Conservation (phyloP, 2,113 vertebrate genomes). For the Pelusios castaneus region DNA sequence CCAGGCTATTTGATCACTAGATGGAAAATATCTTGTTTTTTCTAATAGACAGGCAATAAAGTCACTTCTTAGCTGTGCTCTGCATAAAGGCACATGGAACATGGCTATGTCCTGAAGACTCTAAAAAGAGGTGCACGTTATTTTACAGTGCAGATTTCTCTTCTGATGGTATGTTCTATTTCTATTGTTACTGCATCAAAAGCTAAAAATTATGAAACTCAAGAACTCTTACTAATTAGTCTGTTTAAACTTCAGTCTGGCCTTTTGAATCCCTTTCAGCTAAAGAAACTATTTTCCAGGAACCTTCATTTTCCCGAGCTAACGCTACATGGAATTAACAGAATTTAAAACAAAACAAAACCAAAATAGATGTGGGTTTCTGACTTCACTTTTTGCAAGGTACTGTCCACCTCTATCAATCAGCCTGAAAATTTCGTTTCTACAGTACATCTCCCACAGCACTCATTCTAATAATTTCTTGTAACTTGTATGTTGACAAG, state of each 20-base stretch:
- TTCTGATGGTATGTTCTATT: not conserved
- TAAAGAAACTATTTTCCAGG: constrained; percentile 17
- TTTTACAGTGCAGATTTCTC: not conserved
- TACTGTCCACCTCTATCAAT: constrained; percentile 26
- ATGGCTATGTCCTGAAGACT: not conserved
- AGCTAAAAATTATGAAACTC: not conserved
- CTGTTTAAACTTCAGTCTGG: not conserved
- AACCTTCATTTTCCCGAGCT: not conserved
- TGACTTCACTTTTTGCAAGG: not conserved
- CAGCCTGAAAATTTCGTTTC: not conserved
- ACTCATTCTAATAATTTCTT: not conserved
- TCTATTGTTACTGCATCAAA: not conserved
- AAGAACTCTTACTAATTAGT: accelerated
- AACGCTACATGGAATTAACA: constrained; percentile 12
- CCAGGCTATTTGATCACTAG: constrained; percentile 34
- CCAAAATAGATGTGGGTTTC: not conserved
- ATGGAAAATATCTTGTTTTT: constrained; percentile 20
- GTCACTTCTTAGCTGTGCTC: not conserved
- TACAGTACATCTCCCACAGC: not conserved
- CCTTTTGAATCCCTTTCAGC: not conserved
- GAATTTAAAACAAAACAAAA: not conserved
- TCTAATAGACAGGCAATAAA: not conserved
- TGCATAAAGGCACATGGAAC: constrained; percentile 39
- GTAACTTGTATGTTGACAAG: too few species aligned
- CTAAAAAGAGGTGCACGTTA: not conserved